A percentile compares a stretch with the other conserved stretches of the same genome.
Evolutionary conservation across 2,888 invertebrate species (phyloP).

Genomic region (Polymixis flavicincta): DNA sequence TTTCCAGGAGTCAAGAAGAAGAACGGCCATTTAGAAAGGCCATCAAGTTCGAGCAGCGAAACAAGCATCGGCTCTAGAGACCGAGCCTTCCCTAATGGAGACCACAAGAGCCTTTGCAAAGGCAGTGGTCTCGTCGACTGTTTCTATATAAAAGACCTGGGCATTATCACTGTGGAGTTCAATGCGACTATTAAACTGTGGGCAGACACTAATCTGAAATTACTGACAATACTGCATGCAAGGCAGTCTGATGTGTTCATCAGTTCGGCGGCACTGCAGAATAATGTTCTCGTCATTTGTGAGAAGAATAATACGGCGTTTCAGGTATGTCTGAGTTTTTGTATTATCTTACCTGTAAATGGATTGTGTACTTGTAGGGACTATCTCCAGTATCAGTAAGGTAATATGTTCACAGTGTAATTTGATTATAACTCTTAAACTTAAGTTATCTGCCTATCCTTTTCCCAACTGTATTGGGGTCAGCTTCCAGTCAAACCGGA

Average conservation of each 20-base stretch:
- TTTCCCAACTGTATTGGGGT: neutral
- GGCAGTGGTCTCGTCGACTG: conserved; percentile 80
- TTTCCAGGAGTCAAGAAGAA: conserved; percentile 78
- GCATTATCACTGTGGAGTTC: conserved; percentile 83
- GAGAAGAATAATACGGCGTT: conserved; percentile 81
- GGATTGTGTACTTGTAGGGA: neutral
- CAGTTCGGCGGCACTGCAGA: conserved; percentile 80
- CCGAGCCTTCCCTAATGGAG: conserved; percentile 76
- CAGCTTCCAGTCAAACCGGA: neutral
- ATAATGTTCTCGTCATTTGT: conserved; percentile 82
- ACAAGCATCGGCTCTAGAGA: conserved; percentile 77
- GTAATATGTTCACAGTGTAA: no score
- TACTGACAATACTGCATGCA: conserved; percentile 79
- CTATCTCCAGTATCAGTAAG: neutral
- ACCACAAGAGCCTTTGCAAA: conserved; percentile 75
- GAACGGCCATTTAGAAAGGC: conserved; percentile 72
- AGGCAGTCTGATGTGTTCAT: conserved; percentile 79
- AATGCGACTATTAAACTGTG: conserved; percentile 86
- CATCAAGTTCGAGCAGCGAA: conserved; percentile 81
- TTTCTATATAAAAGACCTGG: conserved; percentile 78
- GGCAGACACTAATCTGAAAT: conserved; percentile 74
- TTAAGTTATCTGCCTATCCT: neutral
- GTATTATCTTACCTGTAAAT: neutral
- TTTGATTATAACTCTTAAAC: no score
- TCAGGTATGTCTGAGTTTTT: conserved; percentile 75